A percentile compares a stretch with the other conserved stretches of the same genome.
phyloP scores from a whole-genome alignment of 2,888 invertebrate genomes.

The Matsumyia berberina region DNA sequence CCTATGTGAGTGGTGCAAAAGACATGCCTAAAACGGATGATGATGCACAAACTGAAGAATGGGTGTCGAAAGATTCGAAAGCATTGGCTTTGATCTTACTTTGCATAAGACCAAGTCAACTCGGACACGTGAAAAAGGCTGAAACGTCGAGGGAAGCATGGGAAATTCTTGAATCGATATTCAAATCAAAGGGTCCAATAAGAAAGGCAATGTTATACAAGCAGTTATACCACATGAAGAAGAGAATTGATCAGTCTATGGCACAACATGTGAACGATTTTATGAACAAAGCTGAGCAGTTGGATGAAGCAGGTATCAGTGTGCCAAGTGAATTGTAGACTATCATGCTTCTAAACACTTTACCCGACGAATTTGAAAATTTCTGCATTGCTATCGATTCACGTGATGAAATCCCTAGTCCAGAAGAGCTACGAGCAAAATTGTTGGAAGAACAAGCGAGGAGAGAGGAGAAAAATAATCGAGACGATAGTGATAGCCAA shows the following conservation, averaged over 20 bases:
- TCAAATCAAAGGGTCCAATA: slow-evolving; percentile 37
- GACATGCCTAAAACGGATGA: neutral
- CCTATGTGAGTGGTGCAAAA: slow-evolving; percentile 21
- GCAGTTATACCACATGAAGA: slow-evolving; percentile 39
- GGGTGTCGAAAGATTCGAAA: slow-evolving; percentile 41
- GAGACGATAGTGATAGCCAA: neutral
- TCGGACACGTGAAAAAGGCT: slow-evolving; percentile 41
- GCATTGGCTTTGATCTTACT: slow-evolving; percentile 47
- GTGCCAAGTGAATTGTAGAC: slow-evolving; percentile 41
- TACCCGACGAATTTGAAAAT: slow-evolving; percentile 45
- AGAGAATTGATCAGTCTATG: slow-evolving; percentile 23
- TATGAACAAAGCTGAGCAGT: slow-evolving; percentile 21
- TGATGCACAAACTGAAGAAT: neutral
- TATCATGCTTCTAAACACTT: slow-evolving; percentile 50
- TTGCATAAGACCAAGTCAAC: slow-evolving; percentile 31
- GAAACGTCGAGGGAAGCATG: slow-evolving; percentile 33
- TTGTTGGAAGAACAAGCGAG: slow-evolving; percentile 27
- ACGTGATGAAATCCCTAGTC: slow-evolving; percentile 26
- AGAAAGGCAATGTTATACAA: slow-evolving; percentile 44
- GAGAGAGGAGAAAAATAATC: slow-evolving; percentile 13
- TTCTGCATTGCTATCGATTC: slow-evolving; percentile 51
- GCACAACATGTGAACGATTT: slow-evolving; percentile 28
- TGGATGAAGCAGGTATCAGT: slow-evolving; percentile 40
- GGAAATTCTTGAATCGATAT: slow-evolving; percentile 30
- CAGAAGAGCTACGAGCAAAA: slow-evolving; percentile 23